Base-by-base conservation (phyloP, 1,140 invertebrate genomes). In the Bathynomus jamesi region DNA sequence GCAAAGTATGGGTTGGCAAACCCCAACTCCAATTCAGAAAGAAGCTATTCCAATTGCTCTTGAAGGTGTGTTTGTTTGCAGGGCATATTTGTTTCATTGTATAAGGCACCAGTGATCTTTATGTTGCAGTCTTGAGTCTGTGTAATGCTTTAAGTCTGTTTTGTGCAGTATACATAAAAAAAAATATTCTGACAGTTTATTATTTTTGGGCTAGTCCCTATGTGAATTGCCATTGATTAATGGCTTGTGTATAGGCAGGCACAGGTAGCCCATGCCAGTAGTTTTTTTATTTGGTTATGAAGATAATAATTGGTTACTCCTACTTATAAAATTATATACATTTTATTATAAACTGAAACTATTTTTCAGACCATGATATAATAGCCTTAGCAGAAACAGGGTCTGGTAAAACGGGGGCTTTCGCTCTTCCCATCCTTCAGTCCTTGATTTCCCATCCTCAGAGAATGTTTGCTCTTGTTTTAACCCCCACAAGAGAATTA, bases 311-410 rank as follows among this genome's bases (percentile, higher is more conserved):
- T 40, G 17, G 7, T 8, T 40, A 40, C 17, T 8, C 17, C 7
- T 40, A 40, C 17, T 8, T 40, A 40, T 40, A 40, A 8, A 40
- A 8, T 8, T 40, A 40, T 40, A 40, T 40, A 40, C 17, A 40
- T 40, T 8, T 40, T 8, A 8, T 8, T 40, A 40, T 40, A 40
- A 8, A 40, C 17, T 8, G 7, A 40, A 8, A 40, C 17, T 8
- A 8, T 8, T 40, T 8, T 40, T 40, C 75, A 89, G 89, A 88
- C 8, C 92, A 91, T 83, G 96, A 99, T 84, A 87, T 99, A 0
- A 98, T 99, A 79, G 96, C 95, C 24, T 83, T 99, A 65, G 96
- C 96, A 1, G 96, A 99, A 85, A 99, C 96, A 3, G 96, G 97
- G 8, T 98, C 95, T 5, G 97, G 97, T 17, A 99, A 99, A 85